These are phyloP conservation scores for Tortricodes alternella DNA, from an alignment of 2,888 invertebrate species.

Conservation along the genomic window DNA sequence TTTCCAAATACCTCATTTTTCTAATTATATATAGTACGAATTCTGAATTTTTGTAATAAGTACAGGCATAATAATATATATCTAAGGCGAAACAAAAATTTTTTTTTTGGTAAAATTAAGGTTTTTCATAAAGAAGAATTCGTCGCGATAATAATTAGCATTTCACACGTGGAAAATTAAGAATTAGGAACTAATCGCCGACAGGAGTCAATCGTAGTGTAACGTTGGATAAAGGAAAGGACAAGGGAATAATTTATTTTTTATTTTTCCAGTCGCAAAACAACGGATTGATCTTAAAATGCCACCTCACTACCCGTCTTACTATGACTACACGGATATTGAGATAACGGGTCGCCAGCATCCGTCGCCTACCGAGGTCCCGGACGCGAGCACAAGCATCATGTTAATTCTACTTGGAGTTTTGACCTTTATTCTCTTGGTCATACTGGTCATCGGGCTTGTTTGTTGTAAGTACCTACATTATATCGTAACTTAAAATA, in stretches of 20 bases:
- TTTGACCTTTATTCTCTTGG: constrained; percentile 44
- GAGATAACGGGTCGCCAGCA: constrained; percentile 39
- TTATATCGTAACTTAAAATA: background rate
- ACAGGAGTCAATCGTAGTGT: too few relatives aligned
- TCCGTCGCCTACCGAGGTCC: constrained; percentile 50
- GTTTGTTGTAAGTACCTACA: constrained; percentile 42
- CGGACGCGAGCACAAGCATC: constrained; percentile 45
- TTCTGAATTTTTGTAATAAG: too few relatives aligned
- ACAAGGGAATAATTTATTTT: background rate
- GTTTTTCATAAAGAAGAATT: too few relatives aligned
- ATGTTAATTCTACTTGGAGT: constrained; percentile 49
- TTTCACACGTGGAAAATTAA: too few relatives aligned
- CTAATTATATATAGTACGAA: too few relatives aligned
- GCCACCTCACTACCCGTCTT: constrained; percentile 66
- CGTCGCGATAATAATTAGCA: too few relatives aligned
- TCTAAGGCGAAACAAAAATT: too few relatives aligned
- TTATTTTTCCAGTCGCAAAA: constrained; percentile 55
- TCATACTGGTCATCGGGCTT: constrained; percentile 41
- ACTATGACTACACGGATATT: constrained; percentile 66
- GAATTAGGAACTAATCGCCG: too few relatives aligned
- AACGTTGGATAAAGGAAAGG: too few relatives aligned
- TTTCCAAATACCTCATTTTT: too few relatives aligned
- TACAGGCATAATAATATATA: too few relatives aligned
- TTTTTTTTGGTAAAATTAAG: too few relatives aligned
- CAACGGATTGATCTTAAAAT: constrained; percentile 55